Evolutionary conservation across 1,140 invertebrate species (phyloP).

Genomic region (Tetramorium simillimum): DNA sequence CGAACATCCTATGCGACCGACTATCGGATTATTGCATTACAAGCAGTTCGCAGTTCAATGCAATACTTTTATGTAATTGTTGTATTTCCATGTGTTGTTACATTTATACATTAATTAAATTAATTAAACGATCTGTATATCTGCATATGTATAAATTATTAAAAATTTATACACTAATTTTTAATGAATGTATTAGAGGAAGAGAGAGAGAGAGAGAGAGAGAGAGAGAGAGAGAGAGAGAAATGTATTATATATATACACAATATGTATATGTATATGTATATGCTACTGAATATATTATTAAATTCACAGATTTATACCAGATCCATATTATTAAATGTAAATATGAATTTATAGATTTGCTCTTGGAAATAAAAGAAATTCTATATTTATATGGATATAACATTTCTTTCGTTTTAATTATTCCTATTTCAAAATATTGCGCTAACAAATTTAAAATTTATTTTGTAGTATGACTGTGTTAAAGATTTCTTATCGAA

Average conservation of each 20-base stretch:
- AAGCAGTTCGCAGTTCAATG: neutral
- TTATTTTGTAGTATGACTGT: neutral
- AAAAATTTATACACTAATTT: neutral
- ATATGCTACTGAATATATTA: neutral
- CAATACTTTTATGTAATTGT: neutral
- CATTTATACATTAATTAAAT: neutral
- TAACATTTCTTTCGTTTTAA: neutral
- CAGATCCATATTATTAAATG: neutral
- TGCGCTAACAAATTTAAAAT: slow-evolving; percentile 12
- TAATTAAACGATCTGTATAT: neutral
- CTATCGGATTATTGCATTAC: neutral
- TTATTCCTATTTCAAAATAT: slow-evolving; percentile 1
- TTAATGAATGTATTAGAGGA: neutral
- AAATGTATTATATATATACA: too few relatives aligned
- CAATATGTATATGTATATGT: too few relatives aligned
- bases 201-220: too few relatives aligned
- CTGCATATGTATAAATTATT: neutral
- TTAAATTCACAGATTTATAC: neutral
- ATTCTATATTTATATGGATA: neutral
- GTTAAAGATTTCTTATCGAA: neutral
- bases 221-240: too few relatives aligned
- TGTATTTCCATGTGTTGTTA: neutral
- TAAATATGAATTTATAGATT: neutral
- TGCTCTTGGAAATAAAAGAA: neutral
- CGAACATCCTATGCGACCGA: too few relatives aligned